These are phyloP conservation scores for Eulemur mongoz DNA, from an alignment of 2,797 vertebrate species.

Conservation along the genomic window DNA sequence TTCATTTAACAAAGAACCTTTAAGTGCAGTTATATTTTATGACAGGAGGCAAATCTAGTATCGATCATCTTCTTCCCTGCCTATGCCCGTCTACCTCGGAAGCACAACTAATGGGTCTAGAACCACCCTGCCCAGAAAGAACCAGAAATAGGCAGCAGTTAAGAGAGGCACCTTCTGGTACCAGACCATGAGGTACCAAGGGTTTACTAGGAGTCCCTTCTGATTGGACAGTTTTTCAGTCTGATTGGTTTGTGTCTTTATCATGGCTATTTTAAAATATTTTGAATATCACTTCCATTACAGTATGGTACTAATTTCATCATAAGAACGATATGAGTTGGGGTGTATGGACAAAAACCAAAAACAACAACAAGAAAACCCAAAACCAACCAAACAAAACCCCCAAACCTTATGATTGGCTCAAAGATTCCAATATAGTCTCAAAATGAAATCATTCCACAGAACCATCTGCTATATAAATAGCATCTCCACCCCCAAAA, in stretches of 20 bases:
- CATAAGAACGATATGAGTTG: not conserved
- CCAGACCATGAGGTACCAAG: not conserved
- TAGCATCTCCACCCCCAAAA: not conserved
- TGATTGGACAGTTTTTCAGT: too few relatives aligned
- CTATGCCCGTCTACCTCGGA: not conserved
- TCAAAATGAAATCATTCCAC: not conserved
- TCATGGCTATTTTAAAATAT: not conserved
- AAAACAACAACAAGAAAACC: not conserved
- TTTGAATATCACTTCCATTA: not conserved
- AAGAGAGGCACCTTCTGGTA: not conserved
- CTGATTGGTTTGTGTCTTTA: not conserved
- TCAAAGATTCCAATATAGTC: not conserved
- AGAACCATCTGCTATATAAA: not conserved
- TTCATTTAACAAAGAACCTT: not conserved
- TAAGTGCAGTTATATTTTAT: not conserved
- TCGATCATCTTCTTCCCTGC: fast-evolving
- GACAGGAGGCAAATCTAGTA: not conserved
- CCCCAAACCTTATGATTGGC: not conserved
- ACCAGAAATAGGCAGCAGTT: not conserved
- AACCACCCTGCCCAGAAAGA: not conserved
- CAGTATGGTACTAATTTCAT: not conserved
- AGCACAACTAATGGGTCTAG: not conserved
- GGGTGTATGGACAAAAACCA: not conserved
- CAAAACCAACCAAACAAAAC: too few relatives aligned
- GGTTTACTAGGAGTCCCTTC: not conserved